A percentile compares a stretch with the other conserved stretches of the same genome.
Conservation (phyloP, 2,888 invertebrate species). For the Coelinius sp. region DNA sequence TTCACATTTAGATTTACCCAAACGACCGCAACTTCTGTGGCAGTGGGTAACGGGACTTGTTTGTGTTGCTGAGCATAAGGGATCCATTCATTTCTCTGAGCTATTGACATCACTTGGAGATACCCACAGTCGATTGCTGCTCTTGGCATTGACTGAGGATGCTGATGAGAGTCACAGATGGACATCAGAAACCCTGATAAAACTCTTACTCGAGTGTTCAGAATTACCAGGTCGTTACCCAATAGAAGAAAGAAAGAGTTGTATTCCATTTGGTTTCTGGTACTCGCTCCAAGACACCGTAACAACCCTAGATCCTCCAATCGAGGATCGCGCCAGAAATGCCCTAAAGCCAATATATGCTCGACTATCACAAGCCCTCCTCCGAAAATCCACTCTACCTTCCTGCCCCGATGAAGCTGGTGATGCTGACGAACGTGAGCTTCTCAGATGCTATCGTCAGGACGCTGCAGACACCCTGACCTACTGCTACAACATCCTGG, state of each 20-base stretch:
- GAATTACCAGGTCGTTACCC: constrained; percentile 89
- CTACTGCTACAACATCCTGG: constrained; percentile 89
- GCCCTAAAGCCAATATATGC: constrained; percentile 83
- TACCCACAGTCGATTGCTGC: constrained; percentile 72
- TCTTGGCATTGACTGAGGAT: constrained; percentile 72
- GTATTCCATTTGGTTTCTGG: constrained; percentile 92
- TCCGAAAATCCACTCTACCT: constrained; percentile 86
- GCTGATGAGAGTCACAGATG: constrained; percentile 72
- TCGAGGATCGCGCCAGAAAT: constrained; percentile 54
- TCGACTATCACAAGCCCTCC: constrained; percentile 81
- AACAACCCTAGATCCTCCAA: constrained; percentile 57
- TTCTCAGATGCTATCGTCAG: constrained; percentile 84
- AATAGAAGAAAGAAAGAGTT: constrained; percentile 88
- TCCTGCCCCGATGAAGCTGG: constrained; percentile 61
- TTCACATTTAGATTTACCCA: constrained; percentile 56
- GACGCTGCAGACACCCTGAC: constrained; percentile 89
- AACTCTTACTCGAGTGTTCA: constrained; percentile 84
- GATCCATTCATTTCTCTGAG: constrained; percentile 61
- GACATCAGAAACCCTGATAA: constrained; percentile 77
- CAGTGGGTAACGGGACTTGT: constrained; percentile 62
- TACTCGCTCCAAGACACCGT: constrained; percentile 85
- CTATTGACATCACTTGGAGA: constrained; percentile 71
- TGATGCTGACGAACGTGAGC: constrained; percentile 84
- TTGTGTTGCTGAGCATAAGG: constrained; percentile 57
- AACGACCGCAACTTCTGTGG: constrained; percentile 60